Evolutionary conservation across 2,888 invertebrate genomes (phyloP).

Genomic region (Piscicola geometra): DNA sequence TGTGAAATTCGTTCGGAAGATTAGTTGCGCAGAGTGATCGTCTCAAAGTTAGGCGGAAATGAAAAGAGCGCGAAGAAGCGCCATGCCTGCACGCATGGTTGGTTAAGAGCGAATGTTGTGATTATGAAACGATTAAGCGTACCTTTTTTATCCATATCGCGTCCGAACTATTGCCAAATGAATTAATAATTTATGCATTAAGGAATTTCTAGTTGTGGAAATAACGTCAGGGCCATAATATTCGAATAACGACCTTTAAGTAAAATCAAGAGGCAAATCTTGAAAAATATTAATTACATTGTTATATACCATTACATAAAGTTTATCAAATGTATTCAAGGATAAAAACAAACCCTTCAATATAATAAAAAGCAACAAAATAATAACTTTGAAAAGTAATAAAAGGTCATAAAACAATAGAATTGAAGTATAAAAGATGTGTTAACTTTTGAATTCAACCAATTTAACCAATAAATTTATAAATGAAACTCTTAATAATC

Average conservation of each 20-base stretch:
- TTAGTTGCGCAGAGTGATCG: not conserved
- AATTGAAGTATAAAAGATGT: not conserved
- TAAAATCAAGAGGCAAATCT: no score
- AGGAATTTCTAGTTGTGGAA: no score
- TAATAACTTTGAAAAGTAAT: not conserved
- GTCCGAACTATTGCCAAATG: no score
- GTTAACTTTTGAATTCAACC: not conserved
- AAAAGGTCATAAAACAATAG: not conserved
- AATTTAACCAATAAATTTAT: not conserved
- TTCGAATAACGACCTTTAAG: no score
- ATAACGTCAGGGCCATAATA: no score
- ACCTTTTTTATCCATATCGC: no score
- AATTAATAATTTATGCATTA: no score
- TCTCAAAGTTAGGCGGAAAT: constrained; percentile 1
- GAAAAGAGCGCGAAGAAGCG: not conserved
- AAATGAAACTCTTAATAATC: not conserved
- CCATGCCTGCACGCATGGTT: no score
- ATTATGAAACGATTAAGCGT: no score
- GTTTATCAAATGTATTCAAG: not conserved
- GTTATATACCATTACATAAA: not conserved
- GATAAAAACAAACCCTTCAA: not conserved
- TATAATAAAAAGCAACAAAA: not conserved
- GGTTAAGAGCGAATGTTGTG: not conserved
- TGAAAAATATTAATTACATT: no score
- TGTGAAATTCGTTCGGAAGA: no score